phyloP scores from a whole-genome alignment of 2,113 vertebrate species.

The Tachysurus vachellii region DNA sequence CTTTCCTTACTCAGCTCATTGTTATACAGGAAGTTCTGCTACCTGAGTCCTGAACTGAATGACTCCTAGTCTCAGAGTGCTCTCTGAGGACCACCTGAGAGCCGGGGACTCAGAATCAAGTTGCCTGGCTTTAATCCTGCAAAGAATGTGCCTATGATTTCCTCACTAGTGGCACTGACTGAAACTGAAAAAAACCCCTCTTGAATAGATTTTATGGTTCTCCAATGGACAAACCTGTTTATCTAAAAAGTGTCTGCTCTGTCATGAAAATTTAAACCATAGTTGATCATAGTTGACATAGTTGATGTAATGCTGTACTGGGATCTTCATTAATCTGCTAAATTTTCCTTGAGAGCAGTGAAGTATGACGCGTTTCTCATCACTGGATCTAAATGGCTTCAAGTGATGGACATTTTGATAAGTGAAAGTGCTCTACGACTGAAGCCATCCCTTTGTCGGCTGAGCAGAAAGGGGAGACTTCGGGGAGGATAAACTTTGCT shows the following conservation, averaged over 20 bases:
- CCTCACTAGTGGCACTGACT: not conserved
- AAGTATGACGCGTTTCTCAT: slow-evolving; percentile 39
- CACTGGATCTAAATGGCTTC: slow-evolving; percentile 44
- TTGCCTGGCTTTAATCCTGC: slow-evolving; percentile 49
- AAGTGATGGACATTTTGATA: slow-evolving; percentile 60
- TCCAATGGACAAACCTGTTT: not conserved
- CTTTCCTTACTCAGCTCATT: slow-evolving; percentile 35
- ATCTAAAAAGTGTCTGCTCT: not conserved
- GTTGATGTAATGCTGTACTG: not conserved
- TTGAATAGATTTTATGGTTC: slow-evolving; percentile 1
- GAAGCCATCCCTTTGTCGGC: slow-evolving; percentile 62
- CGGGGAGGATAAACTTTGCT: slow-evolving; percentile 67
- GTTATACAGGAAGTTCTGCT: slow-evolving; percentile 46
- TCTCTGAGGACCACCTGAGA: slow-evolving; percentile 48
- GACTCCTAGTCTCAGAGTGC: slow-evolving; percentile 20
- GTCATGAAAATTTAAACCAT: not conserved
- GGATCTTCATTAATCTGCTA: not conserved
- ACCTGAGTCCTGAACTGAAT: slow-evolving; percentile 44
- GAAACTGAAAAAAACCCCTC: not conserved
- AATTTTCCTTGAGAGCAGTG: not conserved
- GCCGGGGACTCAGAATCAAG: slow-evolving; percentile 42
- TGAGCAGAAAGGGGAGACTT: slow-evolving; percentile 60
- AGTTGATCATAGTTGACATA: not conserved
- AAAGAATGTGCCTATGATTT: slow-evolving; percentile 43
- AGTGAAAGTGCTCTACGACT: slow-evolving; percentile 54